These are phyloP conservation scores for Azorinus chamasolen DNA, from an alignment of 2,888 invertebrate species.

Conservation along the genomic window DNA sequence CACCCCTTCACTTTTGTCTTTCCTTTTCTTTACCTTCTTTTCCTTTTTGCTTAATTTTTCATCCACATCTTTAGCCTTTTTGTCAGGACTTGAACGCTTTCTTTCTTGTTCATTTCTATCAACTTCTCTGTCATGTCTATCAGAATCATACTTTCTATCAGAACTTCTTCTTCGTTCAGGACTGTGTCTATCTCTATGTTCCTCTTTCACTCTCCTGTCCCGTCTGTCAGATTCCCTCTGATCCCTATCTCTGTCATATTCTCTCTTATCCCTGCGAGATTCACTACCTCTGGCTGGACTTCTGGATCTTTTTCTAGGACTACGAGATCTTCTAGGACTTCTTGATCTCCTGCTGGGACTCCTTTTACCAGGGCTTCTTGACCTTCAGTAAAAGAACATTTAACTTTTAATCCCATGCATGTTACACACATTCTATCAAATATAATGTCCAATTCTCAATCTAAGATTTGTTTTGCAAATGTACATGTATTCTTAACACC, in stretches of 20 bases:
- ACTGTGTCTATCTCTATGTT: constrained; percentile 26
- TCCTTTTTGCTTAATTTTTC: constrained; percentile 87
- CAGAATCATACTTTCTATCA: constrained; percentile 13
- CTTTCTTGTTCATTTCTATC: constrained; percentile 79
- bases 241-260: constrained; percentile 21
- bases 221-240: constrained; percentile 16
- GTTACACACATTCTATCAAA: too few species aligned
- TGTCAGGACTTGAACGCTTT: constrained; percentile 77
- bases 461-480: neutral
- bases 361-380: neutral
- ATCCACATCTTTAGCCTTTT: constrained; percentile 85
- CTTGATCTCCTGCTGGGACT: too few species aligned
- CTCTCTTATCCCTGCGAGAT: constrained; percentile 19
- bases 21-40: constrained; percentile 55
- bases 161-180: constrained; percentile 46
- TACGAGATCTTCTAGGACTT: too few species aligned
- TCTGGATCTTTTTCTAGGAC: constrained; percentile 23
- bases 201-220: constrained; percentile 14
- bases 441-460: neutral
- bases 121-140: constrained; percentile 18
- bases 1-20: constrained; percentile 59
- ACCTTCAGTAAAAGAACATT: neutral
- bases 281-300: constrained; percentile 37
- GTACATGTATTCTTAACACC: neutral
- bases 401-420: too few species aligned